phyloP scores from a whole-genome alignment of 2,797 vertebrate species.

The Xiphophorus birchmanni region DNA sequence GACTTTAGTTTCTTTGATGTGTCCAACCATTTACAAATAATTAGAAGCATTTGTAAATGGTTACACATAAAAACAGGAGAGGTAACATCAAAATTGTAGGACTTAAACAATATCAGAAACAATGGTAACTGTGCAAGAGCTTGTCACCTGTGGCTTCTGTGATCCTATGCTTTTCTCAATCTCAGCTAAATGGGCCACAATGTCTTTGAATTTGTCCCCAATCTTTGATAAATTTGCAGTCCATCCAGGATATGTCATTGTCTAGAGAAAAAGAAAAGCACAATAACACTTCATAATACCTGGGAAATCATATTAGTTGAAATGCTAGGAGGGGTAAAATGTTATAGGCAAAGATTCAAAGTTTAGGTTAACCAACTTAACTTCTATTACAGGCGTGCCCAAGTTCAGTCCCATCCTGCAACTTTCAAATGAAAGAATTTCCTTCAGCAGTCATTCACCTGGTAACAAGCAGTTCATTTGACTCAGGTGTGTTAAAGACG shows the following conservation, averaged over 20 bases:
- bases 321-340: background rate
- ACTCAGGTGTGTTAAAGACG: too few species aligned
- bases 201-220: constrained; percentile 5
- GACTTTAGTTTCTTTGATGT: background rate
- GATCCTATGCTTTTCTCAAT: constrained; percentile 17
- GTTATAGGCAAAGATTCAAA: background rate
- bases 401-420: too few species aligned
- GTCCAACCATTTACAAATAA: too few species aligned
- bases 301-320: background rate
- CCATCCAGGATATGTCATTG: constrained; percentile 34
- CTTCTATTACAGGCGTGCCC: background rate
- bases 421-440: too few species aligned
- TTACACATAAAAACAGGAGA: too few species aligned
- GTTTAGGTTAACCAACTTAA: background rate
- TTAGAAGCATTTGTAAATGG: too few species aligned
- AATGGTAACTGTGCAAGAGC: background rate
- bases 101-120: background rate
- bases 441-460: too few species aligned
- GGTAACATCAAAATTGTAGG: background rate
- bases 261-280: constrained; percentile 36
- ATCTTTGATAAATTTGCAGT: background rate
- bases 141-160: constrained; percentile 33
- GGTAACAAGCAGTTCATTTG: too few species aligned
- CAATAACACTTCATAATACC: background rate
- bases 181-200: constrained; percentile 23